Evolutionary conservation across 92 coral and sea anemone genomes (phyloP), one percentile per base, ranked within the genome.

Genomic region (Anthopleura xanthogrammica): DNA sequence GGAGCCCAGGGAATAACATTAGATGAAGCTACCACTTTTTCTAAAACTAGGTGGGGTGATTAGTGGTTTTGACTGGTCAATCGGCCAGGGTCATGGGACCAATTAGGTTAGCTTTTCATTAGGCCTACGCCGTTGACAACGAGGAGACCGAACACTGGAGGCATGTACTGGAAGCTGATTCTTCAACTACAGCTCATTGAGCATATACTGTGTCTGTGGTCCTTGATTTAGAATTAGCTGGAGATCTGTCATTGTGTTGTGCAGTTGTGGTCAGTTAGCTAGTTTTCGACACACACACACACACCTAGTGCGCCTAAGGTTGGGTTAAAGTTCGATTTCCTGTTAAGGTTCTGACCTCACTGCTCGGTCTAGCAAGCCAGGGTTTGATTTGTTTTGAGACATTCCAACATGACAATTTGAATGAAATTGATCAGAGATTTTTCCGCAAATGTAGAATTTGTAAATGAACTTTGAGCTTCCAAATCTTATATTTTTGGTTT

Each of bases 241-340:
- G 72, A 64, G 72, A 17, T 64, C 72, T 20, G 72, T 64, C 72
- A 64, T 64, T 64, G 72, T 64, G 13, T 64, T 64, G 72, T 64
- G 41, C 72, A 64, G 72, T n/a, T 64, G 72, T 16, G 72, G 72
- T 64, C 72, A 22, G 72, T 64, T 64, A 64, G 72, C 50, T 64
- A 20, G 4, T 10, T 3, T 16, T 19, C 24, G 1, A 22, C 11
- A 22, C 72, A 64, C 71, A 64, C 72, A n/a, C 72, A 64, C 5
- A 7, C 72, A 64, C 5, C 7, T 19, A 64, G 24, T 17, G 72
- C 72, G 72, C 72, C 24, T 64, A 64, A 8, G 72, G 72, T 64
- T 64, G 20, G 7, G 72, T 64, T 64, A 3, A 6, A 5, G 20
- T 64, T 64, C 24, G 72, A 17, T 23, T 3, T 1, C 36, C 3